phyloP scores from a whole-genome alignment of 2,113 vertebrate genomes.

The Cryptotis parvus region DNA sequence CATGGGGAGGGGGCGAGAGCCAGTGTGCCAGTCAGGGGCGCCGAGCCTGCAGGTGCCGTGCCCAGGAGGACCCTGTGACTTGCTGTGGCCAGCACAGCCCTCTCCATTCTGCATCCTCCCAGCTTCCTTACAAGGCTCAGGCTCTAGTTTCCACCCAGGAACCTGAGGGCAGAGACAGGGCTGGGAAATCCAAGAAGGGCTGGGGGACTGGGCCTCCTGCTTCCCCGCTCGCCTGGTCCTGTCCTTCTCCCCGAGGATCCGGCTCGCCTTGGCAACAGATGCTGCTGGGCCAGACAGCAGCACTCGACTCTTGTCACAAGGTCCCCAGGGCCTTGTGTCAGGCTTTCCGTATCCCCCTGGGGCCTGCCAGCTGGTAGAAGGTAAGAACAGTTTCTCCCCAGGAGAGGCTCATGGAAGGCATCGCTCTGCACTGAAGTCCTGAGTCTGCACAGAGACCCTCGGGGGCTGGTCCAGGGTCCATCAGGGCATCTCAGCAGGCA shows the following conservation, averaged over 20 bases:
- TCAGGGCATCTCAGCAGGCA: conserved; percentile 16
- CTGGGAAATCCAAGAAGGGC: not conserved
- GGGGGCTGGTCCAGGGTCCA: not conserved
- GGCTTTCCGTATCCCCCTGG: not conserved
- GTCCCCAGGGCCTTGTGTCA: not conserved
- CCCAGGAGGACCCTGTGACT: not conserved
- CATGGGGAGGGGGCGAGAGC: not conserved
- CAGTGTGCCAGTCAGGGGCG: not conserved
- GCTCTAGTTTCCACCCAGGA: not conserved
- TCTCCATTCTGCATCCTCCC: rapidly evolving
- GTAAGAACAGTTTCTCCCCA: conserved; percentile 15
- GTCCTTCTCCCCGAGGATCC: not conserved
- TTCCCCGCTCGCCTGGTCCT: not conserved
- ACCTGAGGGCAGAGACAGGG: not conserved
- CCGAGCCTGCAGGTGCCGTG: not conserved
- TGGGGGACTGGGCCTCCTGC: not conserved
- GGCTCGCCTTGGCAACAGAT: not conserved
- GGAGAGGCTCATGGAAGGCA: not conserved
- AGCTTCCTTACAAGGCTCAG: not conserved
- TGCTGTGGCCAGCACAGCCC: rapidly evolving
- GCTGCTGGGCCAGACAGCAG: conserved; percentile 44
- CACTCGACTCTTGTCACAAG: not conserved
- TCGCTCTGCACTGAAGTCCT: not conserved
- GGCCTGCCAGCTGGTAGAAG: not conserved
- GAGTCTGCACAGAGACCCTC: not conserved